These are phyloP conservation scores for Watsonalla cultraria DNA, from an alignment of 2,888 invertebrate species.

Conservation along the genomic window DNA sequence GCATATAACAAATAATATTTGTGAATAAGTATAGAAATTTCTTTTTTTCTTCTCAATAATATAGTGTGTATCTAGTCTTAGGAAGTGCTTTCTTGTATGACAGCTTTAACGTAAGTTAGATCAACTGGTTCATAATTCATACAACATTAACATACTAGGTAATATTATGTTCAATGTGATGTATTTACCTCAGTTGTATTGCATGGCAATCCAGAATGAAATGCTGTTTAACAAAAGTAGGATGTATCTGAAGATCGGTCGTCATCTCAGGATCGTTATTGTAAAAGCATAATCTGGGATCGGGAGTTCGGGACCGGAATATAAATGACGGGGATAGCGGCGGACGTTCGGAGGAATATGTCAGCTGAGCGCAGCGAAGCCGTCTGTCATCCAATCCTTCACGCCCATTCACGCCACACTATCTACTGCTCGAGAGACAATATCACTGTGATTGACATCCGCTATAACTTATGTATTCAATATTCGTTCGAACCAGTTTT, in stretches of 20 bases:
- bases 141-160: no score
- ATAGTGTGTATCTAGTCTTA: no score
- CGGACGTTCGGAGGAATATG: slow-evolving; percentile 62
- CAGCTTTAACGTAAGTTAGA: no score
- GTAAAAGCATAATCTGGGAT: slow-evolving; percentile 72
- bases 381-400: slow-evolving; percentile 21
- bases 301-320: slow-evolving; percentile 54
- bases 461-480: neutral
- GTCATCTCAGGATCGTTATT: slow-evolving; percentile 64
- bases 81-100: no score
- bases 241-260: slow-evolving; percentile 53
- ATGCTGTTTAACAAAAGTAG: slow-evolving; percentile 32
- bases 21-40: no score
- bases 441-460: neutral
- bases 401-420: neutral
- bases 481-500: neutral
- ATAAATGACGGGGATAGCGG: slow-evolving; percentile 58
- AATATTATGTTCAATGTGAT: no score
- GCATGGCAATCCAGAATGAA: slow-evolving; percentile 25
- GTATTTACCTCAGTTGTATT: slow-evolving; percentile 23
- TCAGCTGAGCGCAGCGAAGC: slow-evolving; percentile 39
- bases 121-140: no score
- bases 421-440: neutral
- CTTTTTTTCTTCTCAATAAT: no score
- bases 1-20: no score